Conservation (phyloP, 1,140 invertebrate species). For the Manduca sexta region DNA sequence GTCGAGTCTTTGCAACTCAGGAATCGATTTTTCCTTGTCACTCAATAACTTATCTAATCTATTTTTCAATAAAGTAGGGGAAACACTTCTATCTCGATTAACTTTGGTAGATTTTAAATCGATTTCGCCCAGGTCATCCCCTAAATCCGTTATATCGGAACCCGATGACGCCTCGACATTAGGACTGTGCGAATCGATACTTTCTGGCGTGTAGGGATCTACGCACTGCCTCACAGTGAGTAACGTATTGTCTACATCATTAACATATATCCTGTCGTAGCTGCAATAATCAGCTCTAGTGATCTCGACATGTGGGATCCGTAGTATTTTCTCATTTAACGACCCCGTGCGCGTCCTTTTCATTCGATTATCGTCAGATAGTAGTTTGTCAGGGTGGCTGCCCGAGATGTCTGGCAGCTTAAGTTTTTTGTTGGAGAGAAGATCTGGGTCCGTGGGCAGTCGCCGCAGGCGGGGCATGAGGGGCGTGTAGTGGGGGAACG, state of each 20-base stretch:
- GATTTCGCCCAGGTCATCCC: constrained; percentile 2
- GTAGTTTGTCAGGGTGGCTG: constrained; percentile 31
- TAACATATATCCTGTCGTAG: constrained; percentile 70
- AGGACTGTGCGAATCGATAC: constrained; percentile 82
- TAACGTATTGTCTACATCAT: constrained; percentile 72
- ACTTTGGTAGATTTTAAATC: constrained; percentile 32
- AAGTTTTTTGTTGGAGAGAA: constrained; percentile 51
- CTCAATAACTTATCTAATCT: constrained; percentile 47
- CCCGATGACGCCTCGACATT: constrained; percentile 67
- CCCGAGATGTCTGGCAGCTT: constrained; percentile 14
- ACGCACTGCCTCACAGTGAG: constrained; percentile 60
- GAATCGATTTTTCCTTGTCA: constrained; percentile 26
- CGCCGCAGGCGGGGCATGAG: constrained; percentile 37
- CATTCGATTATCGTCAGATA: constrained; percentile 44
- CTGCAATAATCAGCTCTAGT: constrained; percentile 68
- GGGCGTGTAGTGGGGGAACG: constrained; percentile 49
- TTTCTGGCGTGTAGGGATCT: constrained; percentile 85
- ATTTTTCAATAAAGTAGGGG: constrained; percentile 73
- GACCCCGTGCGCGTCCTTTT: constrained; percentile 53
- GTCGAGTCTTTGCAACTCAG: constrained; percentile 43
- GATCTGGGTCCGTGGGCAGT: constrained; percentile 27
- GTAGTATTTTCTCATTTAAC: constrained; percentile 41
- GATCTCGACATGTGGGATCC: constrained; percentile 71
- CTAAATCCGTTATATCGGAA: constrained; percentile 26
- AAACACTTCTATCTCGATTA: constrained; percentile 69